phyloP scores from a whole-genome alignment of 1,140 invertebrate genomes.

The Sycobia sp. region DNA sequence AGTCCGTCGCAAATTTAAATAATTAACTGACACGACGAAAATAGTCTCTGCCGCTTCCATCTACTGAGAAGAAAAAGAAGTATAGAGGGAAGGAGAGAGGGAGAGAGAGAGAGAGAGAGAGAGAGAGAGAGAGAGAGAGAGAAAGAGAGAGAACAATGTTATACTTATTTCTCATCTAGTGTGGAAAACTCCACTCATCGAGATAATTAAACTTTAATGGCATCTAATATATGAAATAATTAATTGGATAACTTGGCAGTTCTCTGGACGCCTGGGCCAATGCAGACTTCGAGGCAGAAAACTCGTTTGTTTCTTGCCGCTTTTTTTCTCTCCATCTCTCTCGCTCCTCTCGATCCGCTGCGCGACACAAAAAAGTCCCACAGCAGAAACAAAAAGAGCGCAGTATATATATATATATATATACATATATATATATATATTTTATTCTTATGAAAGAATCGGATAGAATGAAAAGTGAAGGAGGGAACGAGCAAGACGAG shows the following conservation, averaged over 20 bases:
- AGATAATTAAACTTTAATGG: constrained; percentile 49
- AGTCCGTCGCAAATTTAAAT: too few species aligned
- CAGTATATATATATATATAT: too few species aligned
- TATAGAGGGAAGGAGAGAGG: too few species aligned
- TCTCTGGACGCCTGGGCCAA: constrained; percentile 2
- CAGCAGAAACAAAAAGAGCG: too few species aligned
- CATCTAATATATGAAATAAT: constrained; percentile 52
- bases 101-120: too few species aligned
- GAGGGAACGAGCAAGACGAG: too few species aligned
- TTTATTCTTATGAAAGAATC: constrained; percentile 3
- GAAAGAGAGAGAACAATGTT: constrained; percentile 13
- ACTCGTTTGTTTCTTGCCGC: constrained; percentile 27
- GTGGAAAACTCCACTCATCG: constrained; percentile 47
- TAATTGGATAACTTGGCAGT: constrained; percentile 46
- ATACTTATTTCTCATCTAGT: constrained; percentile 20
- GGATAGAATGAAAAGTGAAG: too few species aligned
- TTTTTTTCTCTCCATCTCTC: neutral
- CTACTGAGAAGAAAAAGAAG: too few species aligned
- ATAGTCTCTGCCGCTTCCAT: too few species aligned
- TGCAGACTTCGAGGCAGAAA: constrained; percentile 14
- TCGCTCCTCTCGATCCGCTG: neutral
- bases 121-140: too few species aligned
- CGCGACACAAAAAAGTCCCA: neutral
- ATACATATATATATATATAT: too few species aligned
- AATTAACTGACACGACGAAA: too few species aligned